Evolutionary conservation across 2,888 invertebrate genomes (phyloP), one percentile per base, ranked within the genome.

Genomic region (Lepidochrysops patricia): DNA sequence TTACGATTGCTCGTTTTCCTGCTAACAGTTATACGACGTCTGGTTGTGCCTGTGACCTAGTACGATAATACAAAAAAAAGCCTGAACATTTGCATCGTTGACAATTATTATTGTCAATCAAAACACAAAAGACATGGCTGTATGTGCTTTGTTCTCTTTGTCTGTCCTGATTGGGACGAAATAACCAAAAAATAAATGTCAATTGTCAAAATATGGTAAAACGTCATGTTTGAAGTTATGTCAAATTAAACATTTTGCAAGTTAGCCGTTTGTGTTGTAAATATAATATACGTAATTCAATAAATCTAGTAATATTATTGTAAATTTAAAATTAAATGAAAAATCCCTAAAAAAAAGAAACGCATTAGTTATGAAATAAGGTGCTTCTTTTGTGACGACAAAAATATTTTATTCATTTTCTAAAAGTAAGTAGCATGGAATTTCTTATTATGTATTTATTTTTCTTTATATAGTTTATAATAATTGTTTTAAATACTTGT

Each of bases 231-330:
- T 5, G 7, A 34, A 5, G 2, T n/a, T 7, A 4, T 37, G 37
- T 37, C 37, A 50, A 50, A 2, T 27, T n/a, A n/a, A n/a, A n/a
- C n/a, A n/a, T n/a, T n/a, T n/a, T n/a, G n/a, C 19, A 43, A 43
- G 19, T 43, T 2, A 9, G 43, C 43, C 43, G 54, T 54, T 54
- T 29, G 29, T 54, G 54, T 54, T 54, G 54, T 54, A 54, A 54
- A 54, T 54, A 54, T 54, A 54, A 54, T 54, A 54, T 54, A 54
- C 29, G 27, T 50, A 50, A 32, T 54, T 19, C 4, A 43, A 19
- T 43, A 23, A 4, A n/a, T n/a, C n/a, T n/a, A n/a, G n/a, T n/a
- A n/a, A 52, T 2, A 29, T 13, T 32, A 54, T 4, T 32, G 29
- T 29, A 29, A n/a, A 12, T 32, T 19, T 32, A 32, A 29, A 54